phyloP scores from a whole-genome alignment of 2,888 invertebrate species.

The Drosophila cracens region DNA sequence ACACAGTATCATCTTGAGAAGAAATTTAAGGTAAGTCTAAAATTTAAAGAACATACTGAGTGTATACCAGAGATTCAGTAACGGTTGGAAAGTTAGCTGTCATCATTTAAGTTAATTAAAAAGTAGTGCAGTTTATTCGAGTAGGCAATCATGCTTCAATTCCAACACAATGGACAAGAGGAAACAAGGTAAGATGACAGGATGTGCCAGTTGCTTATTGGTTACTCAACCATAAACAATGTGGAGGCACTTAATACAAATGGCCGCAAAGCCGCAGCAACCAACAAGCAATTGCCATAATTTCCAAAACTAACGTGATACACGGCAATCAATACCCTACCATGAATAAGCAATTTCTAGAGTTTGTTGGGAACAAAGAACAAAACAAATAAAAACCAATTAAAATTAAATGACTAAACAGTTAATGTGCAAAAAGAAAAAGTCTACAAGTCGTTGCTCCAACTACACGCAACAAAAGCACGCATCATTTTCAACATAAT shows the following conservation, averaged over 20 bases:
- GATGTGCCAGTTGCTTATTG: constrained; percentile 41
- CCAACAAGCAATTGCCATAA: constrained; percentile 27
- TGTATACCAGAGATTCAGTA: neutral
- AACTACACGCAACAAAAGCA: neutral
- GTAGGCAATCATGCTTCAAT: constrained; percentile 37
- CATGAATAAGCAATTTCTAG: constrained; percentile 70
- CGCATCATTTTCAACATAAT: neutral
- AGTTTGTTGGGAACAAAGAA: constrained; percentile 30
- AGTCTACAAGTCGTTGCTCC: neutral
- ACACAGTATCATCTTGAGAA: neutral
- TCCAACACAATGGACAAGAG: constrained; percentile 15
- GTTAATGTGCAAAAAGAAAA: constrained; percentile 22
- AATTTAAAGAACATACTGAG: neutral
- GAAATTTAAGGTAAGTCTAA: neutral
- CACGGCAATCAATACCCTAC: constrained; percentile 32
- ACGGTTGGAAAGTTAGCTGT: neutral
- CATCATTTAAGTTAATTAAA: constrained; percentile 8
- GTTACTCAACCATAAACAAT: constrained; percentile 66
- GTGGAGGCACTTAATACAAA: constrained; percentile 38
- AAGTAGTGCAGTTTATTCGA: constrained; percentile 56
- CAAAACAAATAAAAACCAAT: constrained; percentile 66
- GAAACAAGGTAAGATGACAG: constrained; percentile 11
- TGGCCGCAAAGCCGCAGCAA: constrained; percentile 19
- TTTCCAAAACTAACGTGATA: constrained; percentile 17
- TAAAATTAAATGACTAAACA: constrained; percentile 70